Percentiles rank a stretch among this genome's conserved stretches.
Evolutionary conservation across 2,797 vertebrate species (phyloP).

Genomic region (Scleropages formosus): DNA sequence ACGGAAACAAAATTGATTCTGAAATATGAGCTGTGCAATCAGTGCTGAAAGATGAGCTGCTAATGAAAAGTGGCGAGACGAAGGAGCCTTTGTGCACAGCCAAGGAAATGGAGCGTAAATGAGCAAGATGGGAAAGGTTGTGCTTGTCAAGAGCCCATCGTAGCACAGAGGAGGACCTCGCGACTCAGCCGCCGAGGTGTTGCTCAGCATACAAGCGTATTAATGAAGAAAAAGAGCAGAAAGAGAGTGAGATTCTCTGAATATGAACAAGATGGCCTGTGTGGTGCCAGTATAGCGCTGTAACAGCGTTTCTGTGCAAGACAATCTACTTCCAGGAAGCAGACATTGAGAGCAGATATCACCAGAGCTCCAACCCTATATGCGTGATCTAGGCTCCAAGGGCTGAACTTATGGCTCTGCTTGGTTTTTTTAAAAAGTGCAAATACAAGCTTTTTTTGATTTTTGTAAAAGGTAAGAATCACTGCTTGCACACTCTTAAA

Average conservation of each 20-base stretch:
- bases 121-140: not conserved
- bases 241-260: not conserved
- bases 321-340: not conserved
- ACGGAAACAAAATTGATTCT: not conserved
- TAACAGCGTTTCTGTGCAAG: not conserved
- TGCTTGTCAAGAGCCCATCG: not conserved
- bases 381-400: not conserved
- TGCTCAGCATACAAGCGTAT: not conserved
- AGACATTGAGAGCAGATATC: not conserved
- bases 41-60: constrained; percentile 6
- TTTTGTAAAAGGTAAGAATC: not conserved
- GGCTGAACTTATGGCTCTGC: not conserved
- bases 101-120: not conserved
- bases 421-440: no score
- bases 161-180: not conserved
- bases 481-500: no score
- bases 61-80: not conserved
- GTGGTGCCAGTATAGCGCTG: not conserved
- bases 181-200: not conserved
- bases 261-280: not conserved
- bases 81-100: not conserved
- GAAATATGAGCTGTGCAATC: not conserved
- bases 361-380: not conserved
- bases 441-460: not conserved
- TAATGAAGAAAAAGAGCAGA: not conserved